phyloP scores from a whole-genome alignment of 2,888 invertebrate genomes.

The Epistrophella euchroma region DNA sequence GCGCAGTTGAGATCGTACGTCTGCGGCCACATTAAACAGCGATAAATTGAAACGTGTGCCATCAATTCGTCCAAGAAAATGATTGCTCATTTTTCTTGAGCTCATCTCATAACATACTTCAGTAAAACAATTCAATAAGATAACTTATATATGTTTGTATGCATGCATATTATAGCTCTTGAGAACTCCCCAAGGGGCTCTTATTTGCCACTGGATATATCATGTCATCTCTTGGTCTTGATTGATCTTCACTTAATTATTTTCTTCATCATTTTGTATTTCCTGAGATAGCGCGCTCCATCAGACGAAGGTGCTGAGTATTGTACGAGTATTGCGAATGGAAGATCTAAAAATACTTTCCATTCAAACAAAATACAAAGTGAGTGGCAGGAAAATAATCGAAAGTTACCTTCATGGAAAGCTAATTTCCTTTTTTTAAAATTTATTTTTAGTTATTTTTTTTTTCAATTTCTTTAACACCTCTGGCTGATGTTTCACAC shows the following conservation, averaged over 20 bases:
- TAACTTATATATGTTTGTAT: background rate
- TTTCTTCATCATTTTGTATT: slow-evolving; percentile 18
- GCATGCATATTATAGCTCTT: slow-evolving; percentile 1
- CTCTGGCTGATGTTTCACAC: slow-evolving; percentile 17
- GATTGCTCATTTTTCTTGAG: slow-evolving; percentile 51
- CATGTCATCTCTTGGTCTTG: slow-evolving; percentile 45
- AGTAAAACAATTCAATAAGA: slow-evolving; percentile 15
- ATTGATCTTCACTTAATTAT: slow-evolving; percentile 62
- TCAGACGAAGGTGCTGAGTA: background rate
- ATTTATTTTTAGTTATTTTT: slow-evolving; percentile 57
- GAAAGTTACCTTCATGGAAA: slow-evolving; percentile 72
- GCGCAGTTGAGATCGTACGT: slow-evolving; percentile 23
- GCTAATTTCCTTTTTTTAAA: slow-evolving; percentile 57
- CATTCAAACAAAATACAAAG: slow-evolving; percentile 6
- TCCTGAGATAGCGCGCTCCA: slow-evolving; percentile 15
- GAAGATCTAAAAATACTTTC: slow-evolving; percentile 61
- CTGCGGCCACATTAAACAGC: slow-evolving; percentile 43
- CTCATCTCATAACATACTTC: slow-evolving; percentile 25
- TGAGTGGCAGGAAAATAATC: slow-evolving; percentile 62
- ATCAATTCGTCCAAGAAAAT: slow-evolving; percentile 47
- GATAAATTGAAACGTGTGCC: slow-evolving; percentile 67
- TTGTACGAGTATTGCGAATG: slow-evolving; percentile 24
- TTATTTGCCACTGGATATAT: slow-evolving; percentile 42
- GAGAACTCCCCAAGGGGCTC: slow-evolving; percentile 48
- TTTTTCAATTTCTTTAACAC: slow-evolving; percentile 22